phyloP scores from a whole-genome alignment of 2,888 invertebrate genomes.

The Oscheius sp. region DNA sequence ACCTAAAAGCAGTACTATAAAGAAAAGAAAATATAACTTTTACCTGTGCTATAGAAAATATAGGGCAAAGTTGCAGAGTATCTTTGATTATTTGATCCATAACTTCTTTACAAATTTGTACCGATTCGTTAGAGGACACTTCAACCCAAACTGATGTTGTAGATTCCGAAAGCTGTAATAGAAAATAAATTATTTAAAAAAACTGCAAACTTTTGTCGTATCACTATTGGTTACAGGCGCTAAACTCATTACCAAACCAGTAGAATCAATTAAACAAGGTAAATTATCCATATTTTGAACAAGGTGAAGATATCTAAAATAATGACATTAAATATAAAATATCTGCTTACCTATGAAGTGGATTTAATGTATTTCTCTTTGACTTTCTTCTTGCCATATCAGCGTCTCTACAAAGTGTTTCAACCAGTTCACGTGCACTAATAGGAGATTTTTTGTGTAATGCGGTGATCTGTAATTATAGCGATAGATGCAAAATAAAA shows the following conservation, averaged over 20 bases:
- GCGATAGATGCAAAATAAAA: background rate
- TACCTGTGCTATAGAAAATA: conserved; percentile 78
- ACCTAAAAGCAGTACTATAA: conserved; percentile 31
- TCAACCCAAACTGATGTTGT: conserved; percentile 58
- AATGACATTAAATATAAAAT: background rate
- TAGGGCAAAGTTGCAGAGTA: conserved; percentile 43
- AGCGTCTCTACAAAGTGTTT: conserved; percentile 82
- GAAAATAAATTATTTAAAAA: conserved; percentile 2
- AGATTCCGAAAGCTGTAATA: conserved; percentile 51
- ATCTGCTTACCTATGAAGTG: conserved; percentile 81
- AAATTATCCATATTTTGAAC: conserved; percentile 83
- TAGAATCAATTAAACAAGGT: conserved; percentile 81
- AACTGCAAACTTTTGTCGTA: conserved; percentile 80
- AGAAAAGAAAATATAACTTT: conserved; percentile 1
- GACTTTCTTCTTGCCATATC: conserved; percentile 85
- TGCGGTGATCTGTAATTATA: conserved; percentile 51
- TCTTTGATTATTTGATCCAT: conserved; percentile 52
- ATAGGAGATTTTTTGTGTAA: conserved; percentile 72
- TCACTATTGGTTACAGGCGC: conserved; percentile 89
- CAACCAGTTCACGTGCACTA: conserved; percentile 81
- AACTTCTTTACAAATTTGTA: conserved; percentile 51
- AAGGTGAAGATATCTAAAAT: conserved; percentile 80
- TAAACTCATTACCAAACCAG: conserved; percentile 83
- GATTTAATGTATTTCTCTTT: conserved; percentile 85
- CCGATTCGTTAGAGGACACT: conserved; percentile 52